Base-by-base conservation (phyloP, 2,797 vertebrate genomes). In the Macroramphosus scolopax region DNA sequence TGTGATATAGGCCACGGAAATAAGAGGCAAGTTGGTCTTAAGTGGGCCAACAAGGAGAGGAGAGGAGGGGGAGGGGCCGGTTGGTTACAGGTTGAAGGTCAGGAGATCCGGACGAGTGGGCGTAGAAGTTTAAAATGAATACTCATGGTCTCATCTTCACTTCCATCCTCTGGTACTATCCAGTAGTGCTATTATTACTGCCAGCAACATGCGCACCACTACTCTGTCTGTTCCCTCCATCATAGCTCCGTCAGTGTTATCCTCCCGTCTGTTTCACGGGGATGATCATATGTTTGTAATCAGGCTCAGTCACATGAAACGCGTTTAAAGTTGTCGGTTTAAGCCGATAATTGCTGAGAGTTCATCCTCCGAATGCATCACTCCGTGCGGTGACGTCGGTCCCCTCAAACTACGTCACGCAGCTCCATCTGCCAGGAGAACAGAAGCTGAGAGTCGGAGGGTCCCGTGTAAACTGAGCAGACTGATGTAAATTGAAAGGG, bases 401-500 rank as follows among this genome's bases (percentile, higher is more conserved):
- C 25, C 20, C n/a, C 16, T 34, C 32, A 47, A 54, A 57, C 32
- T 29, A 38, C 36, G 31, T 24, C 25, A 31, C 39, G 41, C 42
- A 24, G 35, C 42, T 32, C 15, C 15, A 6, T 47, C 49, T 68
- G 62, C 43, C 35, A 31, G 24, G 48, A 45, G 38, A 65, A 25
- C 25, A 39, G 46, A 60, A 54, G 61, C 32, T 12, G 52, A 51
- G 58, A 63, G 51, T 29, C 20, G 32, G 45, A 26, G 31, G 26
- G 30, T 45, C 24, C 32, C 17, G 38, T 77, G 71, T 82, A 81
- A 83, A 81, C 59, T 41, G 72, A 84, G 74, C 57, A 65, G 76
- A 28, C 6, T 51, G 53, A 78, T 79, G 69, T 57, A 60, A 81
- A 81, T 76, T 84, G 73, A 81, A 86, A 82, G 75, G 56, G 61